phyloP scores from a whole-genome alignment of 2,888 invertebrate species.

The Nomada goodeniana region DNA sequence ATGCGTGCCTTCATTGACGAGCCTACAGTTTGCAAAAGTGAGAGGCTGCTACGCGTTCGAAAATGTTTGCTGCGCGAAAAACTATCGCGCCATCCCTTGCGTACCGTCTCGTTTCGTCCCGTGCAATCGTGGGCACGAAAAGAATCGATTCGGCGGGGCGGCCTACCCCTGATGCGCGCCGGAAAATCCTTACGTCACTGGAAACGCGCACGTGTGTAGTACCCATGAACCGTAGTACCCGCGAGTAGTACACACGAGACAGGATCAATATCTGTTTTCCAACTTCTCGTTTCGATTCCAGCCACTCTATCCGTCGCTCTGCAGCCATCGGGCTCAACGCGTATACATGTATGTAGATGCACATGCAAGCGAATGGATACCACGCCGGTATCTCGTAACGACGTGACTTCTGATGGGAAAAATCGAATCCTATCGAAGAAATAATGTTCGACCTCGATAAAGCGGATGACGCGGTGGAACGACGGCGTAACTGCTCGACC shows the following conservation, averaged over 20 bases:
- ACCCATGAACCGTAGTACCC: conserved; percentile 47
- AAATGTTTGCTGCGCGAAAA: neutral
- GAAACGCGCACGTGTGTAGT: conserved; percentile 49
- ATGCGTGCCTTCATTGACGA: neutral
- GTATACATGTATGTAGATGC: conserved; percentile 3
- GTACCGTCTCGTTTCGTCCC: neutral
- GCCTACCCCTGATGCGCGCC: conserved; percentile 13
- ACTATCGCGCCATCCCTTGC: neutral
- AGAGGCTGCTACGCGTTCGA: neutral
- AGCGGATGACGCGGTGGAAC: conserved; percentile 17
- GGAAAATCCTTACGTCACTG: conserved; percentile 50
- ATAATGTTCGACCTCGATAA: conserved; percentile 40
- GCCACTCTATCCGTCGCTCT: conserved; percentile 63
- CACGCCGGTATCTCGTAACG: conserved; percentile 30
- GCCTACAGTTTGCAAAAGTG: neutral
- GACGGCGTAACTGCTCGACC: conserved; percentile 33
- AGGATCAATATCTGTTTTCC: conserved; percentile 81
- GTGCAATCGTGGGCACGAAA: neutral
- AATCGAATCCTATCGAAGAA: conserved; percentile 39
- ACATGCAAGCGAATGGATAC: neutral
- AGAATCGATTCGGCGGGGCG: conserved; percentile 1
- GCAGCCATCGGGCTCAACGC: conserved; percentile 12
- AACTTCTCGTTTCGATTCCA: conserved; percentile 78
- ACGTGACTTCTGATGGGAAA: conserved; percentile 46
- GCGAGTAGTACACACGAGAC: conserved; percentile 52